Percentiles rank a stretch among this genome's conserved stretches.
These are phyloP conservation scores for Harpegnathos saltator DNA, from an alignment of 1,140 invertebrate genomes.

Conservation along the genomic window DNA sequence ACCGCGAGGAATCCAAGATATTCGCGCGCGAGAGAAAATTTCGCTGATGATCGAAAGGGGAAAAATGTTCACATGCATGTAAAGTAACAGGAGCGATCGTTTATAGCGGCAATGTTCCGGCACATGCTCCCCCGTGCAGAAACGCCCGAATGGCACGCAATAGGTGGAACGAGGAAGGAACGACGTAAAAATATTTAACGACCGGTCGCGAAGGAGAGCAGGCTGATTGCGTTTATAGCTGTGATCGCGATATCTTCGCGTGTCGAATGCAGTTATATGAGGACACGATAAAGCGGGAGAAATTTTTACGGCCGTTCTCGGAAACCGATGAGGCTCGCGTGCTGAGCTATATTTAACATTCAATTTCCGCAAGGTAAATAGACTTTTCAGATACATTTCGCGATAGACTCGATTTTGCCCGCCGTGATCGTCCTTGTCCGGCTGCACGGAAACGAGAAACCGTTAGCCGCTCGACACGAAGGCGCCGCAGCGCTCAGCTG, in stretches of 20 bases:
- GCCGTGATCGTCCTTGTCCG: neutral
- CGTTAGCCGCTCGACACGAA: neutral
- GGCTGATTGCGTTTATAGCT: constrained; percentile 59
- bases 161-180: constrained; percentile 45
- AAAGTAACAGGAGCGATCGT: no score
- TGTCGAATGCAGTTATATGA: constrained; percentile 49
- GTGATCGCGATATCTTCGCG: constrained; percentile 63
- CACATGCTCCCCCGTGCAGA: neutral
- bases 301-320: constrained; percentile 10
- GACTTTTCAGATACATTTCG: constrained; percentile 39
- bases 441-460: no score
- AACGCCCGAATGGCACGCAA: constrained; percentile 16
- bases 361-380: constrained; percentile 59
- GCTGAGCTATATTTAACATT: constrained; percentile 56
- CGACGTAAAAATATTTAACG: constrained; percentile 64
- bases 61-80: no score
- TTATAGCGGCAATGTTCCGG: neutral
- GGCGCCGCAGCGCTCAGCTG: no score
- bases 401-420: constrained; percentile 31
- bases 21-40: neutral
- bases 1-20: neutral
- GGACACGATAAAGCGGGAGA: constrained; percentile 18
- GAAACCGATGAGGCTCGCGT: constrained; percentile 54
- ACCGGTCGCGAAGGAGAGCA: constrained; percentile 26
- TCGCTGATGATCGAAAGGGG: no score